phyloP scores from a whole-genome alignment of 1,140 invertebrate genomes.

The Leptopilina boulardi region DNA sequence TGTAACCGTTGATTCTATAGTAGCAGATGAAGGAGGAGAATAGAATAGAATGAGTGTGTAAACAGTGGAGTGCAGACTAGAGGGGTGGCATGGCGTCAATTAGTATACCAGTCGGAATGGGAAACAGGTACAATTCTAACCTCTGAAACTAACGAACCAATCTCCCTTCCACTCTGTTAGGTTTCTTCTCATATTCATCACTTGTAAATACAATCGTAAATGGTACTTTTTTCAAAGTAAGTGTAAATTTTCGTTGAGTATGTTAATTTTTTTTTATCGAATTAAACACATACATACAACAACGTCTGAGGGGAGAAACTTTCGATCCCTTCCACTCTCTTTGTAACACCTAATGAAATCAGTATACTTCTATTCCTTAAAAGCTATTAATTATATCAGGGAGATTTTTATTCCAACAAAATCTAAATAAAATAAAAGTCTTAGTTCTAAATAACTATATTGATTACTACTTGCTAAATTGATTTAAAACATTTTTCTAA shows the following conservation, averaged over 20 bases:
- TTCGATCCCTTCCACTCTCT: not conserved
- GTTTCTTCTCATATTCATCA: not conserved
- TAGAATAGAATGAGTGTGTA: conserved; percentile 11
- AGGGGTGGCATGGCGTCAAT: conserved; percentile 4
- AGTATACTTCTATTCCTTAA: too few relatives aligned
- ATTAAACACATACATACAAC: too few relatives aligned
- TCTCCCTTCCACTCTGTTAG: conserved; percentile 3
- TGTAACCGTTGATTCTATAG: not conserved
- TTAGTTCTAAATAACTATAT: too few relatives aligned
- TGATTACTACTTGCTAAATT: too few relatives aligned
- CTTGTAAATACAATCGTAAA: not conserved
- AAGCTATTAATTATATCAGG: too few relatives aligned
- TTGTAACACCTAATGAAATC: too few relatives aligned
- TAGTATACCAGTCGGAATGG: conserved; percentile 8
- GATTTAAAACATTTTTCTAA: too few relatives aligned
- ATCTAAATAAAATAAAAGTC: too few relatives aligned
- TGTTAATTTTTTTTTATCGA: not conserved
- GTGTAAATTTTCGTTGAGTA: not conserved
- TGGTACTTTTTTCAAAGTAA: not conserved
- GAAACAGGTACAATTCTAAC: conserved; percentile 26
- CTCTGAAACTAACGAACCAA: conserved; percentile 24
- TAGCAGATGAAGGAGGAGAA: conserved; percentile 19
- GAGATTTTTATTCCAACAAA: too few relatives aligned
- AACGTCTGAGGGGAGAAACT: not conserved
- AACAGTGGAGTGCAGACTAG: conserved; percentile 7